These are phyloP conservation scores for Neoascia interrupta DNA, from an alignment of 2,888 invertebrate genomes.

Conservation along the genomic window DNA sequence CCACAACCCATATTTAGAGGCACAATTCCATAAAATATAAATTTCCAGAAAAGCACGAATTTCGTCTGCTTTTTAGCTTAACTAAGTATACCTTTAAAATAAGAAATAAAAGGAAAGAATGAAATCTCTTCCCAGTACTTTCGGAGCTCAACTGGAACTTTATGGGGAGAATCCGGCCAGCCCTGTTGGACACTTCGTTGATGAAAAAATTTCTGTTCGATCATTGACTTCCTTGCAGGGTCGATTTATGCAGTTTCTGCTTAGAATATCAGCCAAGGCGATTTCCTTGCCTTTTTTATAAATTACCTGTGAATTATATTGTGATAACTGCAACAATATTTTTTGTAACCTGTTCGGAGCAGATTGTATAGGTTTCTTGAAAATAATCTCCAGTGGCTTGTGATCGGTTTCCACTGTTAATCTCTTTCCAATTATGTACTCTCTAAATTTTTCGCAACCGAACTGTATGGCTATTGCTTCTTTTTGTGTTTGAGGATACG, in stretches of 20 bases:
- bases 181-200: no score
- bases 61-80: no score
- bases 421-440: constrained; percentile 35
- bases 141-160: no score
- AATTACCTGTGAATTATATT: constrained; percentile 69
- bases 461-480: constrained; percentile 55
- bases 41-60: no score
- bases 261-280: constrained; percentile 61
- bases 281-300: constrained; percentile 72
- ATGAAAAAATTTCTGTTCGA: constrained; percentile 44
- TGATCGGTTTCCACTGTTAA: constrained; percentile 71
- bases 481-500: constrained; percentile 55
- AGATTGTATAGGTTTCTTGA: constrained; percentile 69
- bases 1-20: no score
- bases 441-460: constrained; percentile 72
- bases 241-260: constrained; percentile 61
- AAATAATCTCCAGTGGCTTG: constrained; percentile 72
- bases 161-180: no score
- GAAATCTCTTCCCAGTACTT: no score
- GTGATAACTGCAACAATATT: constrained; percentile 71
- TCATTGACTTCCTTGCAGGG: constrained; percentile 21
- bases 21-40: no score
- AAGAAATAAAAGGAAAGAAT: no score
- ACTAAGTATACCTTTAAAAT: no score
- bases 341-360: constrained; percentile 71